Evolutionary conservation across 2,113 vertebrate genomes (phyloP), one percentile per base, ranked within the genome.

Genomic region (Mungos mungo): DNA sequence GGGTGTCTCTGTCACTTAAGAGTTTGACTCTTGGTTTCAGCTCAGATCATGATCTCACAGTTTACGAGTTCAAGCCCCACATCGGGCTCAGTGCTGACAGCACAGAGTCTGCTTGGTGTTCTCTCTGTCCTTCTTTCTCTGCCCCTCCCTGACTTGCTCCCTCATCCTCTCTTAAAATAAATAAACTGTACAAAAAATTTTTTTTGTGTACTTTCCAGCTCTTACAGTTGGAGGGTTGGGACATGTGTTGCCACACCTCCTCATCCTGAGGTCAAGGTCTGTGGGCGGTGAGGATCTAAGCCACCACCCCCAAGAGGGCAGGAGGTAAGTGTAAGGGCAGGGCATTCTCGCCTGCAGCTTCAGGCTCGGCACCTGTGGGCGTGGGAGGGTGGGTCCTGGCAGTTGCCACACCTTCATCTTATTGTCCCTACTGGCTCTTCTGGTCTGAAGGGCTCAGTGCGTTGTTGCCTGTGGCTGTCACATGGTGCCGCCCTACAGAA

Each of bases 401-500:
- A 57, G 21, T 38, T 57, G 21, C 16, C 16, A 47, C 21, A 2
- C 7, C n/a, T 63, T 13, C 50, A 29, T 14, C 77, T 82, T 82
- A 13, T 15, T 9, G 14, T 76, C 31, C 31, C 76, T 21, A 1
- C 6, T 35, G 33, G 27, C 57, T 19, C 5, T 54, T 25, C 68
- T 45, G 29, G 25, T 81, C 38, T n/a, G 15, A 93, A 77, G 33
- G 18, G 5, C 33, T 35, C 33, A 13, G 31, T 60, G 5, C 41
- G 3, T n/a, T 35, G 25, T 16, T 54, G 57, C 54, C 11, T 21
- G 3, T 52, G 14, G 9, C 5, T 10, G 10, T 35, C 41, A 19
- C 8, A 2, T 15, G 41, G 7, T 25, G 12, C 15, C 33, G 25
- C 2, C 8, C 45, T 5, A 4, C 3, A 52, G n/a, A 29, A 14